Base-by-base conservation (phyloP, 2,797 vertebrate species). In the Melanotaenia pygmaea region DNA sequence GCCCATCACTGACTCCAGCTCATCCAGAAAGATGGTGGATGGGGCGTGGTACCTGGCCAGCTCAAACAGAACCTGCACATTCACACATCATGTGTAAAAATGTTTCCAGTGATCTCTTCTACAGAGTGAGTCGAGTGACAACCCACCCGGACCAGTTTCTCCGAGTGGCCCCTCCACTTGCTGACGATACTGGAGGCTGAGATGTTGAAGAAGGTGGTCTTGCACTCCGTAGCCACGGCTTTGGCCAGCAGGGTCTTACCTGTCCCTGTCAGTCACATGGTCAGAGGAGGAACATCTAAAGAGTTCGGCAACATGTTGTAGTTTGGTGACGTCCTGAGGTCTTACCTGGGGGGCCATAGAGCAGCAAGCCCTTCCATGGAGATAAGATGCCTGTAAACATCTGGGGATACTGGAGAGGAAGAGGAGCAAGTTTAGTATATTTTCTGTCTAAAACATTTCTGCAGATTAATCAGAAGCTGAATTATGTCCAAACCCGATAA, bases 141-240 rank as follows among this genome's bases (percentile, higher is more conserved):
- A 76, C 92, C 77, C 90, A 99, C 98, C 95, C 96, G 92, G 71
- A 99, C 96, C 57, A 99, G 96, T 77, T 99, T 99, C 91, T 99
- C 98, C 0, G 98, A 99, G 85, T 99, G 97, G 26, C 97, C 98
- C 62, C 97, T 96, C 98, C 98, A 99, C 81, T 99, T 99, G 95
- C 98, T 99, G 88, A 99, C 96, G 40, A 99, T 98, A 84, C 96
- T 99, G 61, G 98, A 98, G 11, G 97, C 96, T 1, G 97, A 99
- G 84, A 99, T 98, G 91, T 99, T 99, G 88, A 99, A 99, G 92
- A 99, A 99, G 0, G 98, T 99, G 0, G 97, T 99, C 45, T 94
- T 96, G 73, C 97, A 96, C 85, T 99, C 98, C 0, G 98, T 98
- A 56, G 98, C 98, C 56, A 99, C 97, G 0, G 98, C 98, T 91